A percentile compares a stretch with the other conserved stretches of the same genome.
Evolutionary conservation across 2,113 vertebrate species (phyloP).

Genomic region (human (Homo sapiens)): DNA sequence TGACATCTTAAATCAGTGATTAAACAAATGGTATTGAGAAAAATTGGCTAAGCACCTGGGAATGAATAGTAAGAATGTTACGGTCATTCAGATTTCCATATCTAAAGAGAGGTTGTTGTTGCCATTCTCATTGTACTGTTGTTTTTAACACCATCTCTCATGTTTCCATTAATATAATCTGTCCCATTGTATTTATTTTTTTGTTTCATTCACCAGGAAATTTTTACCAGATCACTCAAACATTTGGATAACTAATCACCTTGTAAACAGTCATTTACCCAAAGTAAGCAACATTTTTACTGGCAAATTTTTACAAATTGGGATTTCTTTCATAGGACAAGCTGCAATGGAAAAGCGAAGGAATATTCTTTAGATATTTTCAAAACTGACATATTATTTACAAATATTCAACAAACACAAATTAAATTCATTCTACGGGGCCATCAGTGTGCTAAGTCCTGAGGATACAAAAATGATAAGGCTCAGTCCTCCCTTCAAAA

Average conservation of each 20-base stretch:
- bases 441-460: background rate
- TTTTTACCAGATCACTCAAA: background rate
- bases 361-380: background rate
- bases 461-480: background rate
- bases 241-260: background rate
- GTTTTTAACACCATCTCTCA: background rate
- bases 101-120: background rate
- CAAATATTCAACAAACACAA: background rate
- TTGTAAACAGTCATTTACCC: background rate
- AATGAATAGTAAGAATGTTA: background rate
- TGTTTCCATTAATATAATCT: background rate
- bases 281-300: background rate
- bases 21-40: slow-evolving; percentile 5
- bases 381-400: background rate
- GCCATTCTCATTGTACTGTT: background rate
- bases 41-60: background rate
- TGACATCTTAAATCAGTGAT: slow-evolving; percentile 20
- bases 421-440: background rate
- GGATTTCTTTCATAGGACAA: background rate
- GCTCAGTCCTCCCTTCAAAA: background rate
- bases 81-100: background rate
- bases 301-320: background rate
- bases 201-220: background rate
- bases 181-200: background rate
- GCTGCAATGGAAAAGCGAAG: background rate